Evolutionary conservation across 2,797 vertebrate genomes (phyloP), one percentile per base, ranked within the genome.

Genomic region (Schizopygopsis malacanthus): DNA sequence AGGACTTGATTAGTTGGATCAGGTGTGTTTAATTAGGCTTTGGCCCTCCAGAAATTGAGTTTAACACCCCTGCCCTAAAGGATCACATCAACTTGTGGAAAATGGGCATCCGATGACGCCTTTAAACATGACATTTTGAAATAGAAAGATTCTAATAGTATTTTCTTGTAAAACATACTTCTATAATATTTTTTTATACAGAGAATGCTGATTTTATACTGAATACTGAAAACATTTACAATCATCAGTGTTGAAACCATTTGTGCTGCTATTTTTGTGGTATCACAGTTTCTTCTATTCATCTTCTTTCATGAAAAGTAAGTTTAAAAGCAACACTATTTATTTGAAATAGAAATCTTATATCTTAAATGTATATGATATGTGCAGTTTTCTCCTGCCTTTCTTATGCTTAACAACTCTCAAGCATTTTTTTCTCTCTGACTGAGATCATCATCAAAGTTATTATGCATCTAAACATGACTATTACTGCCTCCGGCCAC

Each of bases 401-500:
- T 5, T 33, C 63, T 33, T 6, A 25, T 12, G 4, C n/a, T 59
- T 3, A 61, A 11, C 22, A 61, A 33, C 28, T 71, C 37, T 13
- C 7, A 70, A 70, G 47, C 20, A 33, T 70, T n/a, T 81, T 81
- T 28, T 61, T 71, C 76, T 80, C 67, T 88, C 86, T 83, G 81
- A 75, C 78, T 89, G 89, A 88, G 69, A 88, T 89, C 86, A 20
- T 39, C 65, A 37, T 67, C 65, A 67, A 10, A 16, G 65, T 20
- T 39, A 10, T 67, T 37, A 18, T 67, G 65, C 15, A 18, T 67
- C 65, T 33, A 37, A 91, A 87, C 79, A 69, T 75, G 61, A 81
- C 78, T 81, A 81, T 88, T 88, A 80, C 78, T 12, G 77, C 86
- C 85, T 83, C 72, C 33, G 70, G 84, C 79, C 77, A 70, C 72